Evolutionary conservation across 64 coral and sea anemone genomes (phyloP).

Genomic region (Stichodactyla helianthus): DNA sequence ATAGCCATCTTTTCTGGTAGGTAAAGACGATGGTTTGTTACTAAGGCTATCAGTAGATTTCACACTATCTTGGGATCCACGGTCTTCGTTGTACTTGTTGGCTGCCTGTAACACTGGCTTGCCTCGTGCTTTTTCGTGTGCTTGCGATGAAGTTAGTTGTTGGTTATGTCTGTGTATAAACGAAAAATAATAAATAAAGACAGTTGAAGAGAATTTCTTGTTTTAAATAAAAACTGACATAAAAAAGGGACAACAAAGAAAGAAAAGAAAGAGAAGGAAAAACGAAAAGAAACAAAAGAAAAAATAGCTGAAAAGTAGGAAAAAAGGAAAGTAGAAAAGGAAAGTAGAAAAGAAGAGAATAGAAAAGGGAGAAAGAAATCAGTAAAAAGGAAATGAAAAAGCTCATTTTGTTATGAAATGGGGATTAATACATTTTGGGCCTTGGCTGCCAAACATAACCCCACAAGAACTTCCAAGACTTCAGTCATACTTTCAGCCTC

Average conservation of each 20-base stretch:
- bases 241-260: too few relatives aligned
- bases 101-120: not conserved
- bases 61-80: conserved; percentile 21
- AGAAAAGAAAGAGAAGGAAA: too few relatives aligned
- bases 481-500: too few relatives aligned
- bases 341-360: not conserved
- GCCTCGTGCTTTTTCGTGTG: not conserved
- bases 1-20: not conserved
- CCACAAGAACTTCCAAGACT: too few relatives aligned
- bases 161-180: not conserved
- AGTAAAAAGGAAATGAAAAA: too few relatives aligned
- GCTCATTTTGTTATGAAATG: too few relatives aligned
- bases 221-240: too few relatives aligned
- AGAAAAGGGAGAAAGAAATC: too few relatives aligned
- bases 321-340: not conserved
- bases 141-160: not conserved
- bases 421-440: too few relatives aligned
- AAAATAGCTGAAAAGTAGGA: not conserved
- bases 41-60: conserved; percentile 43
- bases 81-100: conserved; percentile 5
- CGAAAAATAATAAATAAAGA: not conserved
- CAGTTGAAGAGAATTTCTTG: too few relatives aligned
- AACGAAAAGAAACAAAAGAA: too few relatives aligned
- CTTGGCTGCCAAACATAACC: too few relatives aligned
- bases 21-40: conserved; percentile 7